Evolutionary conservation across 2,888 invertebrate genomes (phyloP).

Genomic region (Stenurella melanura): DNA sequence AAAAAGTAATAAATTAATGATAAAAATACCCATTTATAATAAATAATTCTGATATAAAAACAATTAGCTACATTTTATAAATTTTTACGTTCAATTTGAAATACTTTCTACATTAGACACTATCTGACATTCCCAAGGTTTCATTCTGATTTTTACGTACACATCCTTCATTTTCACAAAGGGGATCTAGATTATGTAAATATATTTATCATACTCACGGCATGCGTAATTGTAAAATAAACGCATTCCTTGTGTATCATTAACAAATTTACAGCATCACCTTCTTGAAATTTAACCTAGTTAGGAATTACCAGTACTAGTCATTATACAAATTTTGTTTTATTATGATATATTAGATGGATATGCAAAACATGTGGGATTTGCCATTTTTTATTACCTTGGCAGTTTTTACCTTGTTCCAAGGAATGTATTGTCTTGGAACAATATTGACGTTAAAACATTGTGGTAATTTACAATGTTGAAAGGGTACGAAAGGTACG

Average conservation of each 20-base stretch:
- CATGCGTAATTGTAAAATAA: slow-evolving; percentile 11
- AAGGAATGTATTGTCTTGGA: background rate
- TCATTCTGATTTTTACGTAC: background rate
- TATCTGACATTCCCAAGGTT: background rate
- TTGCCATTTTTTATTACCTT: slow-evolving; percentile 9
- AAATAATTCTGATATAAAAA: background rate
- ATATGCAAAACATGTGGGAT: background rate
- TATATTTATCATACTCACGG: background rate
- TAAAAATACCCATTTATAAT: background rate
- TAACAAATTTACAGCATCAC: slow-evolving; percentile 9
- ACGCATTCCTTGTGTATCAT: background rate
- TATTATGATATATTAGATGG: background rate
- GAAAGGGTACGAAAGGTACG: background rate
- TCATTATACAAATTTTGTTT: background rate
- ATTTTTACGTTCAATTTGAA: background rate
- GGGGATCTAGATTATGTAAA: slow-evolving; percentile 12
- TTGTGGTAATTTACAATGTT: background rate
- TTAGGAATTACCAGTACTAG: slow-evolving; percentile 23
- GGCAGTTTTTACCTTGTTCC: background rate
- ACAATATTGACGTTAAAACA: background rate
- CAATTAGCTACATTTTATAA: background rate
- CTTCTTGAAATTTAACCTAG: slow-evolving; percentile 20
- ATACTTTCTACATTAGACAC: background rate
- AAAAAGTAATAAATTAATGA: background rate
- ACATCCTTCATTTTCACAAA: background rate